These are phyloP conservation scores for Cistogaster globosa DNA, from an alignment of 2,888 invertebrate genomes.

Conservation along the genomic window DNA sequence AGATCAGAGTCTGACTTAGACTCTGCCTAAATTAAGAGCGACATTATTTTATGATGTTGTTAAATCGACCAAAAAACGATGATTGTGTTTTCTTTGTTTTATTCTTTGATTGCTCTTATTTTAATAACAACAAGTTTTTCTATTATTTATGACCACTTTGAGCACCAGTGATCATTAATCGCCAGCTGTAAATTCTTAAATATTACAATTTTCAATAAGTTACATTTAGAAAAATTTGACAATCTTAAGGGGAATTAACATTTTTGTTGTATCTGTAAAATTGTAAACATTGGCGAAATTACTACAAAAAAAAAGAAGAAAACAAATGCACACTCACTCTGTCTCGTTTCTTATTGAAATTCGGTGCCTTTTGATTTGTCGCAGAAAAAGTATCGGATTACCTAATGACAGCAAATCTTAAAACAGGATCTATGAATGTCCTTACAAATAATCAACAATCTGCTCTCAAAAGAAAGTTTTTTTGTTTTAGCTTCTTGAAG, in stretches of 20 bases:
- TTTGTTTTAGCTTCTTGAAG: slow-evolving; percentile 41
- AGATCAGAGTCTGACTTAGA: background rate
- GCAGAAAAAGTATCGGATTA: slow-evolving; percentile 72
- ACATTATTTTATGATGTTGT: slow-evolving; percentile 13
- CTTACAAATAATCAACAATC: slow-evolving; percentile 26
- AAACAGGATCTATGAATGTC: slow-evolving; percentile 23
- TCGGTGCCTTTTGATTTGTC: slow-evolving; percentile 73
- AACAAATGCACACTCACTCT: slow-evolving; percentile 5
- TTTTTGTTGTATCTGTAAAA: background rate
- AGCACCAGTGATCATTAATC: slow-evolving; percentile 25
- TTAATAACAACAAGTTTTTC: slow-evolving; percentile 65
- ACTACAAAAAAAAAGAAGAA: background rate
- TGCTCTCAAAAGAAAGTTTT: slow-evolving; percentile 5
- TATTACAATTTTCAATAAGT: slow-evolving; percentile 47
- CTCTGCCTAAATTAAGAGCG: slow-evolving; percentile 6
- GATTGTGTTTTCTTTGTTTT: background rate
- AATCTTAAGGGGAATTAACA: slow-evolving; percentile 41
- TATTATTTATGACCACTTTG: slow-evolving; percentile 40
- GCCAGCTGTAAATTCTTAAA: slow-evolving; percentile 55
- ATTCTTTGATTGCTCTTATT: slow-evolving; percentile 50
- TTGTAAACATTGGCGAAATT: slow-evolving; percentile 30
- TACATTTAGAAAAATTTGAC: slow-evolving; percentile 40
- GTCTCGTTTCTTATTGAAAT: background rate
- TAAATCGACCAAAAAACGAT: slow-evolving; percentile 43
- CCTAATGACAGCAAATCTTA: slow-evolving; percentile 47